Conservation (phyloP, 2,113 vertebrate species). For the Centropristis striata region DNA sequence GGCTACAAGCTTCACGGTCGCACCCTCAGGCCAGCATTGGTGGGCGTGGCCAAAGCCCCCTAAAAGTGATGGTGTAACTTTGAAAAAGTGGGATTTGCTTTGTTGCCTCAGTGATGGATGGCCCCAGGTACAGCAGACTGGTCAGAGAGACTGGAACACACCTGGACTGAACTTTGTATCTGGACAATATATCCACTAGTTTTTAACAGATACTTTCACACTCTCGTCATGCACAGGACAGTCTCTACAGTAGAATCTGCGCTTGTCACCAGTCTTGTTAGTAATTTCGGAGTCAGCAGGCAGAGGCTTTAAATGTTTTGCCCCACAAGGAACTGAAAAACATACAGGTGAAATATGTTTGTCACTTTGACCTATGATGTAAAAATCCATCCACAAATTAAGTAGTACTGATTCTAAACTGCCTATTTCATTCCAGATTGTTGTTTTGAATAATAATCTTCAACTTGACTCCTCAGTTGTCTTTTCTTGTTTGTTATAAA, state of each 20-base stretch:
- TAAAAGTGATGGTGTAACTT: constrained; percentile 70
- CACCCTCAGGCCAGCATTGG: constrained; percentile 94
- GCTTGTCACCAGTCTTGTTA: constrained; percentile 6
- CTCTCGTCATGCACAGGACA: neutral
- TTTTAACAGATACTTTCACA: constrained; percentile 26
- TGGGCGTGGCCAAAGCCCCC: constrained; percentile 93
- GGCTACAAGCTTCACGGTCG: constrained; percentile 97
- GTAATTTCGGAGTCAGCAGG: constrained; percentile 1
- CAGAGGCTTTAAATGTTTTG: neutral
- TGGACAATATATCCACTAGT: constrained; percentile 35
- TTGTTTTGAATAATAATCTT: constrained; percentile 13
- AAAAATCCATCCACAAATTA: neutral
- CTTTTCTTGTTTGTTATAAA: constrained; percentile 7
- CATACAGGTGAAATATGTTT: neutral
- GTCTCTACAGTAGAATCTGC: neutral
- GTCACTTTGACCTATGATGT: neutral
- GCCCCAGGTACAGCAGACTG: neutral
- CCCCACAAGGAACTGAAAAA: neutral
- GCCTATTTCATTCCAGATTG: constrained; percentile 54
- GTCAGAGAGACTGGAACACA: constrained; percentile 21
- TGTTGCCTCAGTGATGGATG: constrained; percentile 44
- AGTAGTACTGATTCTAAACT: neutral
- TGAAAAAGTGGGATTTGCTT: constrained; percentile 17
- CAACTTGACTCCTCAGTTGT: neutral
- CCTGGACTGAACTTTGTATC: constrained; percentile 35